phyloP scores from a whole-genome alignment of 2,113 vertebrate genomes.

The Colaptes auratus region DNA sequence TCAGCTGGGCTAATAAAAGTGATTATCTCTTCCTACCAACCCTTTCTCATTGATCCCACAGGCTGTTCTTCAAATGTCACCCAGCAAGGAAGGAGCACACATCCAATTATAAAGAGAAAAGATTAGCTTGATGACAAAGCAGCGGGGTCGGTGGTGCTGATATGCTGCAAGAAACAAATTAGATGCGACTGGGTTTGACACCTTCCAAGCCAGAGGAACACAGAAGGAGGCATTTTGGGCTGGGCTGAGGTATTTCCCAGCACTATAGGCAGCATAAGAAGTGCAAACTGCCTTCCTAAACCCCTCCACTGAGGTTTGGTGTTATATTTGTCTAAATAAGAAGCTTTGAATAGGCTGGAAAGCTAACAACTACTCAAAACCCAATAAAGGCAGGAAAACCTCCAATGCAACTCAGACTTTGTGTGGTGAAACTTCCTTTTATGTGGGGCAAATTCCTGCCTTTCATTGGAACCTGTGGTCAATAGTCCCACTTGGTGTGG shows the following conservation, averaged over 20 bases:
- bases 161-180: background rate
- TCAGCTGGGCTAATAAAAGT: conserved; percentile 42
- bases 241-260: background rate
- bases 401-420: background rate
- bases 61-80: conserved; percentile 55
- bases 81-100: conserved; percentile 19
- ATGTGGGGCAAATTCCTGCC: background rate
- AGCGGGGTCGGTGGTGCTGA: background rate
- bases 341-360: background rate
- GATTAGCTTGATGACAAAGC: conserved; percentile 39
- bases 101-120: conserved; percentile 46
- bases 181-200: background rate
- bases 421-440: background rate
- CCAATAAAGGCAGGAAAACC: background rate
- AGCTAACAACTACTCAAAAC: background rate
- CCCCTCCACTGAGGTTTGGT: background rate
- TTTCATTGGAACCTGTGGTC: background rate
- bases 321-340: background rate
- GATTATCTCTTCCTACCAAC: conserved; percentile 29
- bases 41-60: conserved; percentile 57
- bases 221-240: background rate
- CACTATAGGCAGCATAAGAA: background rate
- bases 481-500: background rate
- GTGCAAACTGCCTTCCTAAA: background rate
- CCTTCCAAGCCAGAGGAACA: background rate